Conservation (phyloP, 2,888 invertebrate genomes). For the Eristalinus sepulchralis region DNA sequence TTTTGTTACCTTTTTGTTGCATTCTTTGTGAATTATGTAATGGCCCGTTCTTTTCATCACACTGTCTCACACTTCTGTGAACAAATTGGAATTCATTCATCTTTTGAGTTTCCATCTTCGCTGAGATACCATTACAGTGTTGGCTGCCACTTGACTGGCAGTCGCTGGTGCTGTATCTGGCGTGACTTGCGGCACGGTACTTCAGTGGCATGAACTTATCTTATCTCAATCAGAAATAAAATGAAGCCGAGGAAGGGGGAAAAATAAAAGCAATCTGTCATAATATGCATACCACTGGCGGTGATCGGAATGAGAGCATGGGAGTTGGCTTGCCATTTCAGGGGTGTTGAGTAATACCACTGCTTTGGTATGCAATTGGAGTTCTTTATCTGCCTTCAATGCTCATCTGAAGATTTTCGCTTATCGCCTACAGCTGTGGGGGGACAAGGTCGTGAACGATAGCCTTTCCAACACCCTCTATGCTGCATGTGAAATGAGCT, state of each 20-base stretch:
- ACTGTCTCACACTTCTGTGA: constrained; percentile 38
- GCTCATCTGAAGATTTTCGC: constrained; percentile 6
- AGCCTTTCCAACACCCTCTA: background rate
- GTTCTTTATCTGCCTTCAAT: background rate
- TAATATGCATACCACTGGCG: constrained; percentile 62
- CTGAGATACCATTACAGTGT: constrained; percentile 19
- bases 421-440: constrained; percentile 4
- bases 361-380: constrained; percentile 35
- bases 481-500: background rate
- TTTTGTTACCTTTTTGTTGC: constrained; percentile 57
- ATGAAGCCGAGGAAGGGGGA: constrained; percentile 27
- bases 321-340: constrained; percentile 33
- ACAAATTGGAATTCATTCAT: constrained; percentile 63
- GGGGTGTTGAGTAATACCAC: constrained; percentile 37
- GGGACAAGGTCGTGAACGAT: background rate
- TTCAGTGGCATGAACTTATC: constrained; percentile 63
- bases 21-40: constrained; percentile 64
- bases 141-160: constrained; percentile 27
- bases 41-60: constrained; percentile 49
- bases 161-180: constrained; percentile 20
- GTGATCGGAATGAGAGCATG: constrained; percentile 65
- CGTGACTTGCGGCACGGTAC: constrained; percentile 58
- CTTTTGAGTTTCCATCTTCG: constrained; percentile 33
- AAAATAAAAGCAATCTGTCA: constrained; percentile 64
- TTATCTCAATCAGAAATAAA: constrained; percentile 66